Base-by-base conservation (phyloP, 2,797 vertebrate species). In the Rhabdophis nuchalis region DNA sequence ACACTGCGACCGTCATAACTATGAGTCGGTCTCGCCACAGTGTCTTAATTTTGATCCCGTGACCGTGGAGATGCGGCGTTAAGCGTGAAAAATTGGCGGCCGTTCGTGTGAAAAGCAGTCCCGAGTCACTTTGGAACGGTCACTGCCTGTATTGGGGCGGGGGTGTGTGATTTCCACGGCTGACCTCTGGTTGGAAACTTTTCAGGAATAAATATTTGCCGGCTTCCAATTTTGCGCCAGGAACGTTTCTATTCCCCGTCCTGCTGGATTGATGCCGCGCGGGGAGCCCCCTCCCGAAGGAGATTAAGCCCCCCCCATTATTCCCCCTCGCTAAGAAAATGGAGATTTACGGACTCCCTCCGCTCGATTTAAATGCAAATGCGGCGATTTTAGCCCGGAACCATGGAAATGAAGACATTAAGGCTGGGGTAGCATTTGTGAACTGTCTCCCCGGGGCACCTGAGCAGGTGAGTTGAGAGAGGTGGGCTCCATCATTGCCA, bases 301-400 rank as follows among this genome's bases (percentile, higher is more conserved):
- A 82, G 96, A 97, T 97, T 97, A 97, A 97, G 97, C 95, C 95
- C 92, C 95, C 95, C 92, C 92, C 96, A 93, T 96, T 95, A 97
- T 95, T 91, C 92, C 95, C 95, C 92, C 11, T 91, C 0, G 0
- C 95, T 89, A 86, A 85, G 90, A 96, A 97, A 97, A 97, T 85
- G 92, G 95, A 97, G 97, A 96, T 97, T 97, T 97, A 97, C 97
- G 96, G 96, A 95, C 85, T 93, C 96, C 95, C 95, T 94, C 95
- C 95, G 90, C 96, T 97, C 96, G 95, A 97, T 98, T 98, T 97
- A 97, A 97, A 98, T 98, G 97, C 97, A 97, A 98, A 97, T 97
- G 95, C 2, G 90, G 91, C 0, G 2, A 0, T 93, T 95, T 95
- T 94, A 14, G 88, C 94, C 95, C 0, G 6, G 96, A 97, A 96